Percentiles rank a stretch among this genome's conserved stretches.
These are phyloP conservation scores for Alcedo quadribrachys DNA, from an alignment of 2,797 vertebrate genomes.

Conservation along the genomic window DNA sequence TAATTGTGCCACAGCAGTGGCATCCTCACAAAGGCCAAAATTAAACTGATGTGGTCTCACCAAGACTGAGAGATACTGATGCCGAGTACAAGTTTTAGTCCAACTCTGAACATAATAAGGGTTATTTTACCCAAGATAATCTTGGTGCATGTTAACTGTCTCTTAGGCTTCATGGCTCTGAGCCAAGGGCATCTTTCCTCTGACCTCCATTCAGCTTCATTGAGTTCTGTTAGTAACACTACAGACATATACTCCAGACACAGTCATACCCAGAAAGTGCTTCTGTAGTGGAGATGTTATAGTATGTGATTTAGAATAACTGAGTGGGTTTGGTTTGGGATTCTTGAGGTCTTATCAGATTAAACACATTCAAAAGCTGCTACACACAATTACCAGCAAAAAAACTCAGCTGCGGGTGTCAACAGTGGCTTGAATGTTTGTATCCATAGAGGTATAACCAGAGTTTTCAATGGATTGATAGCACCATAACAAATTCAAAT, in stretches of 20 bases:
- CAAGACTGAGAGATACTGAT: background rate
- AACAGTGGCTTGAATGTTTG: conserved; percentile 19
- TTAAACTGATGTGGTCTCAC: background rate
- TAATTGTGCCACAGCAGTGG: conserved; percentile 64
- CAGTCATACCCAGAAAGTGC: background rate
- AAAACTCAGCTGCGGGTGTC: background rate
- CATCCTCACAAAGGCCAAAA: conserved; percentile 29
- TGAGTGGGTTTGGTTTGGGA: background rate
- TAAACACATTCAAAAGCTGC: conserved; percentile 53
- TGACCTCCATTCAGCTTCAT: background rate
- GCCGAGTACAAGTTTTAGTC: background rate
- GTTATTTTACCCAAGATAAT: background rate
- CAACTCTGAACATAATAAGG: conserved; percentile 1
- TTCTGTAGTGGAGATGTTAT: conserved; percentile 33
- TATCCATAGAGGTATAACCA: conserved; percentile 26
- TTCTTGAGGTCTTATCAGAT: conserved; percentile 52
- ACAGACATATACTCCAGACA: conserved; percentile 19
- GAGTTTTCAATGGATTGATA: conserved; percentile 56
- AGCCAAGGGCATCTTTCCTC: background rate
- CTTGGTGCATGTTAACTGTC: conserved; percentile 19
- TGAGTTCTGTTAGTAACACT: conserved; percentile 45
- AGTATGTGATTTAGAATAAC: conserved; percentile 57
- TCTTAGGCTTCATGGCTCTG: conserved; percentile 25
- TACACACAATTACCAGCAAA: background rate
- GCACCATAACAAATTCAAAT: conserved; percentile 81